These are phyloP conservation scores for Microtus californicus DNA, from an alignment of 2,797 vertebrate species.

Conservation along the genomic window DNA sequence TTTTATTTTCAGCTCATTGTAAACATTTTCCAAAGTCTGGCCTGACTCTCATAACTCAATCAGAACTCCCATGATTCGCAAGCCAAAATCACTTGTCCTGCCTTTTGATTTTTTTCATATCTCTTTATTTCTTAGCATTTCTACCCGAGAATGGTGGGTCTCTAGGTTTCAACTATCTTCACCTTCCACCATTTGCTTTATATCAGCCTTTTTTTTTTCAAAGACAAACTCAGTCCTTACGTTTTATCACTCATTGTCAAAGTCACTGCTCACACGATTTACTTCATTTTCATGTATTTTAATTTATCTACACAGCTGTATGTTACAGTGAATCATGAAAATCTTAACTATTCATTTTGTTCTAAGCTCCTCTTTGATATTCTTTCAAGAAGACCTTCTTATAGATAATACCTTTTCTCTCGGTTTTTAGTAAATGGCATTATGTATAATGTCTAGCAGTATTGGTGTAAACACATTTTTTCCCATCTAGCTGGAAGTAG, in stretches of 20 bases:
- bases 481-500: background rate
- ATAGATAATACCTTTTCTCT: background rate
- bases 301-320: background rate
- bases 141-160: background rate
- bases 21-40: background rate
- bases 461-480: background rate
- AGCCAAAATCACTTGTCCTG: background rate
- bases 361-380: background rate
- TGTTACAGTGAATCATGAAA: background rate
- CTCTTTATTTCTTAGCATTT: background rate
- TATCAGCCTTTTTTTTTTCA: background rate
- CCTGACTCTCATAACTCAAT: background rate
- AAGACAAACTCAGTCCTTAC: background rate
- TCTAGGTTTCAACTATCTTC: background rate
- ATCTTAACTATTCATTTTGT: background rate
- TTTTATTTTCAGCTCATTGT: background rate
- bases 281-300: conserved; percentile 12
- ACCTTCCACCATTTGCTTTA: background rate
- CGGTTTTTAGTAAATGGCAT: background rate
- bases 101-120: background rate
- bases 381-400: background rate
- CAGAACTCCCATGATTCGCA: background rate
- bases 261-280: background rate
- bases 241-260: background rate
- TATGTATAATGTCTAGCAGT: background rate